These are phyloP conservation scores for Macropus fuliginosus DNA, from an alignment of 2,797 vertebrate species.

Conservation along the genomic window DNA sequence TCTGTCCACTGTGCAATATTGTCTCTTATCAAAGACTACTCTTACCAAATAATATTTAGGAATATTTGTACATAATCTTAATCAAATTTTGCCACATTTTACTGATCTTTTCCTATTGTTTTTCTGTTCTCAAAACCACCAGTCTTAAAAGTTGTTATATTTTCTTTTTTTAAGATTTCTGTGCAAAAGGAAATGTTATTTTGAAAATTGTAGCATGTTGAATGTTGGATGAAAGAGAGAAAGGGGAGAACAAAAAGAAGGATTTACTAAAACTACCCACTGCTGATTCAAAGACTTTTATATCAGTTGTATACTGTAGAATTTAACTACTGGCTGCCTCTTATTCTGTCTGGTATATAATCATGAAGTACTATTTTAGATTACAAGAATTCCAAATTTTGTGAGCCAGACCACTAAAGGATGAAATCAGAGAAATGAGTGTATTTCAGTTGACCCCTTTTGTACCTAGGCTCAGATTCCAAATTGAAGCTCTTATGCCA, in stretches of 20 bases:
- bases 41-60: background rate
- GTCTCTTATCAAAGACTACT: background rate
- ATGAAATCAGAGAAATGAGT: conserved; percentile 37
- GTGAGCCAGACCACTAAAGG: background rate
- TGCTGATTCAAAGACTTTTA: background rate
- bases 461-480: conserved; percentile 33
- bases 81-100: background rate
- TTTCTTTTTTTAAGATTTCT: background rate
- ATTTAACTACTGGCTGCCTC: background rate
- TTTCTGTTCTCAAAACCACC: background rate
- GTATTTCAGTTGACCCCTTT: conserved; percentile 40
- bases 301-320: background rate
- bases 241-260: background rate
- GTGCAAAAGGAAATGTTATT: background rate
- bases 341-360: background rate
- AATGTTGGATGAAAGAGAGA: background rate
- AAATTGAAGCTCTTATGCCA: conserved; percentile 36
- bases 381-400: conserved; percentile 3
- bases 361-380: background rate
- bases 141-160: background rate
- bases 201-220: background rate
- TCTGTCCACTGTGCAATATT: background rate
- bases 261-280: conserved; percentile 12
- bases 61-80: background rate
- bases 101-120: background rate